Percentiles rank a stretch among this genome's conserved stretches.
These are phyloP conservation scores for Leucania comma DNA, from an alignment of 2,888 invertebrate genomes.

Conservation along the genomic window DNA sequence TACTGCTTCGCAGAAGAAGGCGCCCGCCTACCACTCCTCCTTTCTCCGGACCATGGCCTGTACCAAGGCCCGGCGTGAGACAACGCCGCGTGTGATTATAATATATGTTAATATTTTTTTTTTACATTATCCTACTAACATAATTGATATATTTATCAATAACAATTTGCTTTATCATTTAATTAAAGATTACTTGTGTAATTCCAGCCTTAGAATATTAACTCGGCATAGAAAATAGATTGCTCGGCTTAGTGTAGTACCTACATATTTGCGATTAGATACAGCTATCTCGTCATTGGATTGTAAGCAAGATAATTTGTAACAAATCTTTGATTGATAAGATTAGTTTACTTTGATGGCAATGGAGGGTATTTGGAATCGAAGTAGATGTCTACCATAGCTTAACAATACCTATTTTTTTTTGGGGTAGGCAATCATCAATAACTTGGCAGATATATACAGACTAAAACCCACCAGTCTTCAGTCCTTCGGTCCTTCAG, in stretches of 20 bases:
- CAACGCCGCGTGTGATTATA: too few relatives aligned
- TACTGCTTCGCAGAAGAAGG: too few relatives aligned
- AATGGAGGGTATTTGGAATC: neutral
- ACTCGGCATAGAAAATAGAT: slow-evolving; percentile 36
- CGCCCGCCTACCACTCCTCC: too few relatives aligned
- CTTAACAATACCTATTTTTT: too few relatives aligned
- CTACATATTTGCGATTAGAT: slow-evolving; percentile 39
- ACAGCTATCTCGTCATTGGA: slow-evolving; percentile 25
- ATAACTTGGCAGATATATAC: too few relatives aligned
- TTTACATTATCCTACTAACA: neutral
- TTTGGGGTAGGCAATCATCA: too few relatives aligned
- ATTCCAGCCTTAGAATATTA: slow-evolving; percentile 11
- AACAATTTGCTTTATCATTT: slow-evolving; percentile 13
- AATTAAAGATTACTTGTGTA: slow-evolving; percentile 14
- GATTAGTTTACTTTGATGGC: neutral
- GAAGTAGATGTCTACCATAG: neutral
- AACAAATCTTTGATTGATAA: slow-evolving; percentile 12
- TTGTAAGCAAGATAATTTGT: slow-evolving; percentile 12
- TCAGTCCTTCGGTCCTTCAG: too few relatives aligned
- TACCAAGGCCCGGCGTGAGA: too few relatives aligned
- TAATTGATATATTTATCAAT: neutral
- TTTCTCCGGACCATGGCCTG: too few relatives aligned
- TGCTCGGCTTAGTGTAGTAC: slow-evolving; percentile 8
- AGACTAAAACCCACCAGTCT: too few relatives aligned
- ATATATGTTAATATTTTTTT: neutral